Conservation (phyloP, 2,113 vertebrate genomes). For the Engystomops pustulosus region DNA sequence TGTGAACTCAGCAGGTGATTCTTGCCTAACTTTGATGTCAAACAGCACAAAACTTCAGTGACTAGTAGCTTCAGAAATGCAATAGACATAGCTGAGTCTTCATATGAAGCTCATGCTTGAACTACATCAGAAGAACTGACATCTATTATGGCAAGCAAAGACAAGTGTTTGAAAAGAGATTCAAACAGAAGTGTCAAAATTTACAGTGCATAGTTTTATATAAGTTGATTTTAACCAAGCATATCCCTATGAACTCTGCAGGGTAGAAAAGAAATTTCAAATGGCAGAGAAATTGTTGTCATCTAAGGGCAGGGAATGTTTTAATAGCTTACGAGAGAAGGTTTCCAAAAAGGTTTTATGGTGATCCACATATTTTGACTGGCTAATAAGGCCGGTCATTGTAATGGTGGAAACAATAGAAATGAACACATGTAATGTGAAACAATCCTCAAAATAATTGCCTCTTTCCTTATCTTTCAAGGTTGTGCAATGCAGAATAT, state of each 20-base stretch:
- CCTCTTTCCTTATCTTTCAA: slow-evolving; percentile 51
- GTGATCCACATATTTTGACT: slow-evolving; percentile 87
- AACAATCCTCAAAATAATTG: slow-evolving; percentile 70
- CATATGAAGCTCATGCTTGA: slow-evolving; percentile 87
- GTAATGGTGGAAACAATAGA: slow-evolving; percentile 77
- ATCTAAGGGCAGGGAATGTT: slow-evolving; percentile 88
- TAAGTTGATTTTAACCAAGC: slow-evolving; percentile 99
- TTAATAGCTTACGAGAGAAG: slow-evolving; percentile 86
- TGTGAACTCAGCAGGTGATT: slow-evolving; percentile 97
- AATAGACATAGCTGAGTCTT: slow-evolving; percentile 92
- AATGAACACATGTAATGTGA: slow-evolving; percentile 66
- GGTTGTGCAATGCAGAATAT: slow-evolving; percentile 44
- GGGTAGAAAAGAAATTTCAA: slow-evolving; percentile 94
- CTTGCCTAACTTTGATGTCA: slow-evolving; percentile 91
- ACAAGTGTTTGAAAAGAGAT: slow-evolving; percentile 98
- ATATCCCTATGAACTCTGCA: slow-evolving; percentile 94
- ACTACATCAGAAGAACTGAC: slow-evolving; percentile 98
- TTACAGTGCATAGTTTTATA: slow-evolving; percentile 94
- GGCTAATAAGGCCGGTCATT: slow-evolving; percentile 83
- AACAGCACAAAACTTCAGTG: slow-evolving; percentile 97
- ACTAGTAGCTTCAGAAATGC: slow-evolving; percentile 95
- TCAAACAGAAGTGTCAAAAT: slow-evolving; percentile 97
- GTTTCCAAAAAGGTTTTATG: slow-evolving; percentile 84
- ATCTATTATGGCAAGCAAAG: slow-evolving; percentile 99
- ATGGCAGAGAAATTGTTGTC: slow-evolving; percentile 91